These are phyloP conservation scores for Harpagifer antarcticus DNA, from an alignment of 2,797 vertebrate genomes.

Conservation along the genomic window DNA sequence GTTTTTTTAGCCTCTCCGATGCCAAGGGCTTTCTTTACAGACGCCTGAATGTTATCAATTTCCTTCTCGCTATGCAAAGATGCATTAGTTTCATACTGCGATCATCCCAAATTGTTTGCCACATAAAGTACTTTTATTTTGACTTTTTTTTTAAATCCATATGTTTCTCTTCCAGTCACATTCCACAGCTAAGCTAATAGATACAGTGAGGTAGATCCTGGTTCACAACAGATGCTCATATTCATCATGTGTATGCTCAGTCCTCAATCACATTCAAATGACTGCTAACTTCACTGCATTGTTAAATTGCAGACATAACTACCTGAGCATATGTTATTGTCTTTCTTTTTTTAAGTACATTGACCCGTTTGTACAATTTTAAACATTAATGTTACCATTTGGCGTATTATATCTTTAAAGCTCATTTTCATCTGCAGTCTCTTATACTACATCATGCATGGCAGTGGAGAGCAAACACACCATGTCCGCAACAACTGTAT, in stretches of 20 bases:
- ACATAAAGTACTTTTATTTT: conserved; percentile 11
- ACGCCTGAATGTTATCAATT: conserved; percentile 11
- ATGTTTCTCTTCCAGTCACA: conserved; percentile 1
- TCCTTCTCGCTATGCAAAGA: neutral
- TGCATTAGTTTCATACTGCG: neutral
- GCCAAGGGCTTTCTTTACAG: neutral
- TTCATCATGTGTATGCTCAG: neutral
- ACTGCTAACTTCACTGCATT: neutral
- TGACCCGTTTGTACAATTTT: neutral
- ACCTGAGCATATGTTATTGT: neutral
- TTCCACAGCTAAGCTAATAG: neutral
- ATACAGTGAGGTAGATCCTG: neutral
- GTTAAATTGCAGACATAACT: neutral
- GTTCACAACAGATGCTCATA: conserved; percentile 15
- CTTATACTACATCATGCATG: neutral
- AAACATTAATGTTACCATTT: neutral
- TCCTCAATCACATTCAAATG: conserved; percentile 11
- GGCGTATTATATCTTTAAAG: neutral
- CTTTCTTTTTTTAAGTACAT: too few species aligned
- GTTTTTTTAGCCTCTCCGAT: conserved; percentile 7
- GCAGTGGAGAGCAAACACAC: neutral
- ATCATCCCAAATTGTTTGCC: neutral
- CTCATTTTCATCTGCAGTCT: neutral
- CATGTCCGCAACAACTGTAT: too few species aligned
- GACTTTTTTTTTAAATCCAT: conserved; percentile 1